These are phyloP conservation scores for Gallirallus australis DNA, from an alignment of 2,797 vertebrate genomes.

Conservation along the genomic window DNA sequence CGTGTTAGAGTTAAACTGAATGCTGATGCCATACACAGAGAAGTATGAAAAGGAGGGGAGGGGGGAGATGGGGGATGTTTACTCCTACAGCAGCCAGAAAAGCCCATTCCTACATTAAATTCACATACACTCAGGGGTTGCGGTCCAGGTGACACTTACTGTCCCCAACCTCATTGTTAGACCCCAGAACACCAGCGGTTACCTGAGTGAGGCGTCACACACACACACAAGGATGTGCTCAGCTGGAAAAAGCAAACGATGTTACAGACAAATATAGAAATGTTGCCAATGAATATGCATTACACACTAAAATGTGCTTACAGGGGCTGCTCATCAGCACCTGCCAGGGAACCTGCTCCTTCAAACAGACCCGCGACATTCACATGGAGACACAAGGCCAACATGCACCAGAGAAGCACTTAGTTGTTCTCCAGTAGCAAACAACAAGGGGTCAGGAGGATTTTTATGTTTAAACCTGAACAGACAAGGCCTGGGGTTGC, in stretches of 20 bases:
- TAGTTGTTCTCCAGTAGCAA: not conserved
- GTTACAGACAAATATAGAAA: constrained; percentile 13
- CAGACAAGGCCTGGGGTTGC: not conserved
- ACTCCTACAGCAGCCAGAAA: not conserved
- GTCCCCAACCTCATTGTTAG: not conserved
- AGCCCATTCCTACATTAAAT: not conserved
- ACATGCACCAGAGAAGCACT: not conserved
- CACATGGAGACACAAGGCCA: not conserved
- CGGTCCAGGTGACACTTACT: not conserved
- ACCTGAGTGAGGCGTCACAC: not conserved
- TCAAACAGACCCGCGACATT: accelerated
- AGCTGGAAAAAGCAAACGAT: constrained; percentile 44
- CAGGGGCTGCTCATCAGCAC: not conserved
- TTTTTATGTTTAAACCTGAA: not conserved
- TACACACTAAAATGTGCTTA: not conserved
- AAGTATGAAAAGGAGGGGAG: not conserved
- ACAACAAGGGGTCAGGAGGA: not conserved
- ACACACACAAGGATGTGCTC: not conserved
- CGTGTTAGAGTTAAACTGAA: not conserved
- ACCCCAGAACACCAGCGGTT: not conserved
- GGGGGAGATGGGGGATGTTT: not conserved
- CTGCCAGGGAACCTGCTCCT: constrained; percentile 18
- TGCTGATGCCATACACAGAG: not conserved
- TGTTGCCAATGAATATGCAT: not conserved
- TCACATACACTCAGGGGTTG: not conserved